A percentile compares a stretch with the other conserved stretches of the same genome.
Conservation (phyloP, 2,113 vertebrate genomes). For the Cyrtonyx montezumae region DNA sequence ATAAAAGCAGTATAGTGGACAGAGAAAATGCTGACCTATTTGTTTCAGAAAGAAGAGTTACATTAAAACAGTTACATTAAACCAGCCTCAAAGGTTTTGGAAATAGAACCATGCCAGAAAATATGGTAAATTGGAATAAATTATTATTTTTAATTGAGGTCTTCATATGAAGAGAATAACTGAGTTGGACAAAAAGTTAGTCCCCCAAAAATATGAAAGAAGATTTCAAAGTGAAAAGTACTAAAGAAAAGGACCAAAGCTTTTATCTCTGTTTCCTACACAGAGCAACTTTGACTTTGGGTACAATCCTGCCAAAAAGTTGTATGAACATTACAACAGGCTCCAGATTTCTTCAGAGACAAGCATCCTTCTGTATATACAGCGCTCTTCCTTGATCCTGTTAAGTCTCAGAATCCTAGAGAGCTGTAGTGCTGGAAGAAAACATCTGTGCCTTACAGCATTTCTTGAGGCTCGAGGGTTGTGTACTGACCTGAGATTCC, state of each 20-base stretch:
- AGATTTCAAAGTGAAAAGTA: not conserved
- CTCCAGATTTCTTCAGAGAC: not conserved
- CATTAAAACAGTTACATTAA: not conserved
- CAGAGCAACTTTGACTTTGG: not conserved
- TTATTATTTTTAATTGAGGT: not conserved
- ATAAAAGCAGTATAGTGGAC: not conserved
- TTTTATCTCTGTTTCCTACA: not conserved
- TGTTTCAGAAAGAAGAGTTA: not conserved
- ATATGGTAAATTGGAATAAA: not conserved
- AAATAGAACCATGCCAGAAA: not conserved
- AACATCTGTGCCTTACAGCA: rapidly evolving
- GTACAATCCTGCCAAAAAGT: not conserved
- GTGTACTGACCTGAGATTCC: not conserved
- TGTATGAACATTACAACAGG: not conserved
- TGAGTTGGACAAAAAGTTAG: not conserved
- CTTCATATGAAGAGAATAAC: not conserved
- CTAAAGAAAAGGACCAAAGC: not conserved
- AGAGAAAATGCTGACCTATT: not conserved
- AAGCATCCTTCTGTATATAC: not conserved
- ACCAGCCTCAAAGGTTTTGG: not conserved
- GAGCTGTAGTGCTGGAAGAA: not conserved
- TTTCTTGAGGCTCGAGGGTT: not conserved
- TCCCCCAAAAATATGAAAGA: not conserved
- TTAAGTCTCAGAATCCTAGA: not conserved
- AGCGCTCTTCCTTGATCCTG: not conserved